phyloP scores from a whole-genome alignment of 2,888 invertebrate species.

The Philaethria dido region DNA sequence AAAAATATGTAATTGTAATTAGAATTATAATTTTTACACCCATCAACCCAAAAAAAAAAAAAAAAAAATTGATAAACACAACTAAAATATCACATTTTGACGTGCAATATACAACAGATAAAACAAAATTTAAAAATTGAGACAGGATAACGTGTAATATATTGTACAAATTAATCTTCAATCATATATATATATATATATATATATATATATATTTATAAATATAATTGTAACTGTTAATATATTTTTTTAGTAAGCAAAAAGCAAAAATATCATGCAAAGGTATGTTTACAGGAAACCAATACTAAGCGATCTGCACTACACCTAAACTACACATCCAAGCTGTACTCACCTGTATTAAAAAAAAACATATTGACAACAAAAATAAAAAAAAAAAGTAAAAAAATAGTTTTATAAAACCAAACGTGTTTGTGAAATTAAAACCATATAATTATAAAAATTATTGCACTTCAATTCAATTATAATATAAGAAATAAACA shows the following conservation, averaged over 20 bases:
- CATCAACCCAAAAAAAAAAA: constrained; percentile 2
- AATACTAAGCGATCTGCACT: constrained; percentile 12
- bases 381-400: not conserved
- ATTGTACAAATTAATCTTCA: not conserved
- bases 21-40: constrained; percentile 1
- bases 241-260: not conserved
- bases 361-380: not conserved
- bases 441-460: not conserved
- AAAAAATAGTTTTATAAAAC: not conserved
- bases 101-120: constrained; percentile 33
- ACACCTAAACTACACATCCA: constrained; percentile 9
- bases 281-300: not conserved
- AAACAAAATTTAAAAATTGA: constrained; percentile 34
- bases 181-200: not conserved
- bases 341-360: constrained; percentile 9
- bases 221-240: not conserved
- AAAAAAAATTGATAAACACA: not conserved
- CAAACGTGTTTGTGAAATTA: too few relatives aligned
- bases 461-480: not conserved
- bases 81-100: not conserved
- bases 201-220: not conserved
- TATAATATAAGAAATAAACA: not conserved
- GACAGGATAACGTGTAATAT: constrained; percentile 60
- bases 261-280: constrained; percentile 1
- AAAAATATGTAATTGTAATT: constrained; percentile 10